Base-by-base conservation (phyloP, 2,113 vertebrate genomes). In the Spermophilus dauricus region DNA sequence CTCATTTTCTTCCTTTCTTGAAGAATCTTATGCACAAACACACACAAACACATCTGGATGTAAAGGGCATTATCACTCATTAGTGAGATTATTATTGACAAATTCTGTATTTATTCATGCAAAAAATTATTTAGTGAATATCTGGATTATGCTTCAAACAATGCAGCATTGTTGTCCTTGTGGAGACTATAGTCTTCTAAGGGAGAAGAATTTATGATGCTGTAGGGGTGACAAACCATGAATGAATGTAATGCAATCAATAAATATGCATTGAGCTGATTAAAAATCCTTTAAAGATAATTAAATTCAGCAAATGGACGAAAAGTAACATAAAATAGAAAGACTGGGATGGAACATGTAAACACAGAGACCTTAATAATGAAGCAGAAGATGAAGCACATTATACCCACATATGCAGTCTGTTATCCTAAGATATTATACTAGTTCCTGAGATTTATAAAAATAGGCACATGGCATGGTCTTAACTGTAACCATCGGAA, bases 351-450 rank as follows among this genome's bases (percentile, higher is more conserved):
- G 9, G 24, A n/a, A 2, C 32, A 42, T 22, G 48, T 45, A 85
- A 84, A 39, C 9, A 28, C 63, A 42, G 61, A 77, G 14, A 4
- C 30, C 51, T 90, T 65, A 72, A 82, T 18, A 51, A 39, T n/a
- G 48, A 96, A 89, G 84, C n/a, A 78, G 22, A 53, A 53, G 58
- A 51, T n/a, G 26, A 48, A 86, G 37, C 72, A 56, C 0, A 24
- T 32, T 0, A 0, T n/a, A 14, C 5, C 0, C 0, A 10, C 4
- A 22, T 45, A 1, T 86, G 0, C 2, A 32, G 26, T n/a, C 24
- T n/a, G 48, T 16, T 51, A 7, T 67, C 30, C 42, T 45, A 80
- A 37, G 20, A 28, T 18, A 28, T 8, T 61, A 13, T 14, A 22
- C 3, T 65, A 84, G 34, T 22, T 87, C 69, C 51, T 39, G 11